Evolutionary conservation across 2,797 vertebrate genomes (phyloP), one percentile per base, ranked within the genome.

Genomic region (Gadopsis marmoratus): DNA sequence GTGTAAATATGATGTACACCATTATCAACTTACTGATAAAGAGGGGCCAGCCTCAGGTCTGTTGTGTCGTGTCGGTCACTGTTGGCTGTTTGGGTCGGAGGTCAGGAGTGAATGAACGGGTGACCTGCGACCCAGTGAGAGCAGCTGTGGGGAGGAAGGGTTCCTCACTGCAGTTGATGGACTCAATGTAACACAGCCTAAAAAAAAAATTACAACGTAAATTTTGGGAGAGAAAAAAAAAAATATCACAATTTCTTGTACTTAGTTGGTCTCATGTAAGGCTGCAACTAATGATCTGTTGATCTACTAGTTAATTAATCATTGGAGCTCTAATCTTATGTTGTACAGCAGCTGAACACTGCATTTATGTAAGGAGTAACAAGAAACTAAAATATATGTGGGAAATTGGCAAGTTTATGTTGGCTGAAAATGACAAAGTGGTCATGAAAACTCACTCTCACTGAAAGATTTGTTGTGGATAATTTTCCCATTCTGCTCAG

Each of bases 31-130:
- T 50, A 82, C 83, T 48, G 71, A 54, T 56, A 41, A 39, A 33
- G 66, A 74, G 64, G 53, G 55, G 55, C 45, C 51, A 10, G 72
- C 62, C 63, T 78, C 64, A 1, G 68, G 80, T 47, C 65, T 60
- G 56, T 16, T 55, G 47, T 59, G 66, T 33, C 0, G 21, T 48
- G 1, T 63, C 33, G 13, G 64, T 78, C 45, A 76, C 29, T 74
- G 73, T 74, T 69, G 83, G 61, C 45, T 77, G 55, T 83, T 54
- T n/a, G 89, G 91, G 73, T 91, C 84, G 68, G 93, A 95, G 71
- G 94, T 96, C 65, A 98, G 91, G 1, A 98, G 94, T 0, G 89
- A 91, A 75, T 96, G 95, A 33, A 97, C 96, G 1, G 97, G 96
- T 77, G 97, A 96, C 79, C 54, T 92, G 19, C 85, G 83, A 54